Evolutionary conservation across 2,888 invertebrate species (phyloP), one percentile per base, ranked within the genome.

Genomic region (Mythimna vitellina): DNA sequence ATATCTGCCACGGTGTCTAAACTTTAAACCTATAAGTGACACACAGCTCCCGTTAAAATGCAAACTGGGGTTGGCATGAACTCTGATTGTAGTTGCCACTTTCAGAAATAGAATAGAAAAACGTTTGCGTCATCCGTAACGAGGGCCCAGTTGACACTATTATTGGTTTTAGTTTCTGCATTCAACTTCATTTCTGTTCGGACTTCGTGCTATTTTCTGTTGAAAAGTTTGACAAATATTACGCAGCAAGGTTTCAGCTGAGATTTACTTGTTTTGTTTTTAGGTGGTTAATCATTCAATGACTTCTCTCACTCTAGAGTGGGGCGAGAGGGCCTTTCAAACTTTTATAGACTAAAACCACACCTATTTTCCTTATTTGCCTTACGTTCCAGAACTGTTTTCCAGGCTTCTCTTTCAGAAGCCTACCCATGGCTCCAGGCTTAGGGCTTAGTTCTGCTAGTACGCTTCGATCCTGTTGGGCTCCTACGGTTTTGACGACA

Each of bases 41-140:
- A 73, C 29, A 56, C 25, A 62, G 64, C 25, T 61, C 69, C 68
- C 64, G 74, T 76, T 76, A 69, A 72, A 82, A 57, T 60, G 72
- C n/a, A 51, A 61, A 60, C 76, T 51, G 67, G 78, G 54, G 66
- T 62, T 57, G 64, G 67, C 79, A 68, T 77, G 70, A 82, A 71
- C 80, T 70, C 74, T 89, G 90, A 89, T 90, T 90, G 89, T 88
- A 88, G 87, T 89, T 86, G 86, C 84, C 86, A 84, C 75, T 86
- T 81, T 82, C 84, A 87, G 82, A 88, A 90, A 90, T 88, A 67
- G 49, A 80, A 80, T 56, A 88, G 88, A 88, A 90, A 90, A 91
- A 88, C 77, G 61, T 76, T 76, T 70, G 62, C 80, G 70, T 72
- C 69, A 78, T 71, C 58, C 84, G 85, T 87, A 87, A 90, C 91